phyloP scores from a whole-genome alignment of 2,113 vertebrate species.

The Orycteropus afer region DNA sequence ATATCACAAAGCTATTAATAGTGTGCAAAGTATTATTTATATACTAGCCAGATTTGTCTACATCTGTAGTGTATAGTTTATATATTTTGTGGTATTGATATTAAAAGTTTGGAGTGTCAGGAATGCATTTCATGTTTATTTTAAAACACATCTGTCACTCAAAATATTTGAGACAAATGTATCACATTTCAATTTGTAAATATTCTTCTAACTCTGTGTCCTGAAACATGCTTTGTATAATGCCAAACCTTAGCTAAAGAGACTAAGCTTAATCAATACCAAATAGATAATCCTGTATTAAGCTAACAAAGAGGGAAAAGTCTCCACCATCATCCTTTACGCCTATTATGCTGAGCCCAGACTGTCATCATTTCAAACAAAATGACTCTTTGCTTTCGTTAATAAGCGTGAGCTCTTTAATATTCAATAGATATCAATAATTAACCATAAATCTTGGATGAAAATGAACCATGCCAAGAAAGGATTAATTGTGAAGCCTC shows the following conservation, averaged over 20 bases:
- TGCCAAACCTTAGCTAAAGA: conserved; percentile 85
- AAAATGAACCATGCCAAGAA: conserved; percentile 20
- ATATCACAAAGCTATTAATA: conserved; percentile 87
- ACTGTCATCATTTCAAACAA: background rate
- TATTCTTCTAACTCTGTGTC: conserved; percentile 85
- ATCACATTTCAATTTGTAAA: conserved; percentile 87
- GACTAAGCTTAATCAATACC: conserved; percentile 80
- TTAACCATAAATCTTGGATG: conserved; percentile 42
- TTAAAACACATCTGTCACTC: conserved; percentile 86
- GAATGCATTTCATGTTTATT: conserved; percentile 87
- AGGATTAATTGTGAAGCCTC: background rate
- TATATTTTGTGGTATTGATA: conserved; percentile 97
- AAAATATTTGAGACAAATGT: conserved; percentile 87
- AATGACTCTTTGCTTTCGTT: background rate
- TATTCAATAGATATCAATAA: background rate
- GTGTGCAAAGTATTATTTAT: conserved; percentile 92
- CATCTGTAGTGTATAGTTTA: conserved; percentile 94
- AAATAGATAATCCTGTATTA: background rate
- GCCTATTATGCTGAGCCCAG: background rate
- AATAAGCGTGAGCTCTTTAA: background rate
- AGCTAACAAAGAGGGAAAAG: background rate
- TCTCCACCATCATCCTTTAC: background rate
- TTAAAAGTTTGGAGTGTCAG: conserved; percentile 88
- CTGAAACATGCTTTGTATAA: conserved; percentile 87
- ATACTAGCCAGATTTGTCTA: conserved; percentile 90